Conservation (phyloP, 2,797 vertebrate species). For the Smutsia temminckii region DNA sequence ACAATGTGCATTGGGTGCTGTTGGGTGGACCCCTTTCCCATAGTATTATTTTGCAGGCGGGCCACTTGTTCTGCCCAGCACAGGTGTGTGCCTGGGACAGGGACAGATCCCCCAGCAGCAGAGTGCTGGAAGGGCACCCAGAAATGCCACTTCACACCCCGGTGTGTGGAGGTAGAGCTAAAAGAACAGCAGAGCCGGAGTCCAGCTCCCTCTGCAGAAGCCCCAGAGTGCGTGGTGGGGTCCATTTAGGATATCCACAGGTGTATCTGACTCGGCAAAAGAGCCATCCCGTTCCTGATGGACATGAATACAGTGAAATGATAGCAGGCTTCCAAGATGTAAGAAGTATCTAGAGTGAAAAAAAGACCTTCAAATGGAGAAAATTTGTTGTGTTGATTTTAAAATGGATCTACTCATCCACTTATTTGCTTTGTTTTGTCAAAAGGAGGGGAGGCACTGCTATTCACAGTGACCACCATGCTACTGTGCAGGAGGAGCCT, state of each 20-base stretch:
- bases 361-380: not conserved
- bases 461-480: not conserved
- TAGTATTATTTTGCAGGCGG: not conserved
- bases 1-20: fast-evolving
- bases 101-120: no score
- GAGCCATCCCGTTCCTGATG: not conserved
- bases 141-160: not conserved
- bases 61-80: not conserved
- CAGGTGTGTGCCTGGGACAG: not conserved
- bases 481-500: fast-evolving
- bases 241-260: not conserved
- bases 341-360: not conserved
- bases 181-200: not conserved
- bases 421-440: not conserved
- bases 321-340: not conserved
- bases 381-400: not conserved
- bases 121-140: not conserved
- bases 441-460: fast-evolving
- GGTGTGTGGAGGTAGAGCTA: fast-evolving
- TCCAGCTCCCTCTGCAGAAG: not conserved
- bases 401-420: not conserved
- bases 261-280: not conserved
- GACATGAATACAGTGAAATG: not conserved
- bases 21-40: not conserved
- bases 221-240: fast-evolving